These are phyloP conservation scores for Sebastes matsubarae DNA, from an alignment of 2,797 vertebrate genomes.

Conservation along the genomic window DNA sequence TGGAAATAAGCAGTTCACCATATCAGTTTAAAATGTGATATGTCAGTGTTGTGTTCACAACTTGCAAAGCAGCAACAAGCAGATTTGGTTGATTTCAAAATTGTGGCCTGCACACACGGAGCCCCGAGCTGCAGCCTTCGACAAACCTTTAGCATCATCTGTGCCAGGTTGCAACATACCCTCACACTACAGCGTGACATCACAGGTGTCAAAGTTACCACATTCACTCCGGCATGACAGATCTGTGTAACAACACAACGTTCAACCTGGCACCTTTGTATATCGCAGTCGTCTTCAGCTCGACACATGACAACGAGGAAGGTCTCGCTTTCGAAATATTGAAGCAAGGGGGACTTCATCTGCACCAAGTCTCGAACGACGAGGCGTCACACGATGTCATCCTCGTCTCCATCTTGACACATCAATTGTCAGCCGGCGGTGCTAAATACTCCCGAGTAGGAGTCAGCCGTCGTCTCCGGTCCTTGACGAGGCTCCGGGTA, in stretches of 20 bases:
- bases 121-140: not conserved
- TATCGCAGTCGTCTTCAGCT: not conserved
- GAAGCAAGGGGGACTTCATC: not conserved
- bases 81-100: not conserved
- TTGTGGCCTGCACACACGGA: no score
- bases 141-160: not conserved
- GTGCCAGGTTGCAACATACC: not conserved
- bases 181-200: not conserved
- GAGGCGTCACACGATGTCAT: not conserved
- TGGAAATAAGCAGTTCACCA: not conserved
- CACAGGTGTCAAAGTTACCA: not conserved
- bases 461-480: slow-evolving; percentile 11
- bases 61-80: no score
- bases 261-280: not conserved
- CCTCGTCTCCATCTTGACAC: not conserved
- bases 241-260: not conserved
- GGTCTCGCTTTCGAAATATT: not conserved
- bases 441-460: slow-evolving; percentile 11
- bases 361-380: not conserved
- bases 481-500: slow-evolving; percentile 29
- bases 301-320: not conserved
- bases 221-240: not conserved
- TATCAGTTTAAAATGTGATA: no score
- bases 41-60: no score
- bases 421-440: not conserved